A percentile compares a stretch with the other conserved stretches of the same genome.
Evolutionary conservation across 2,113 vertebrate species (phyloP).

Genomic region (Monarcha castaneiventris): DNA sequence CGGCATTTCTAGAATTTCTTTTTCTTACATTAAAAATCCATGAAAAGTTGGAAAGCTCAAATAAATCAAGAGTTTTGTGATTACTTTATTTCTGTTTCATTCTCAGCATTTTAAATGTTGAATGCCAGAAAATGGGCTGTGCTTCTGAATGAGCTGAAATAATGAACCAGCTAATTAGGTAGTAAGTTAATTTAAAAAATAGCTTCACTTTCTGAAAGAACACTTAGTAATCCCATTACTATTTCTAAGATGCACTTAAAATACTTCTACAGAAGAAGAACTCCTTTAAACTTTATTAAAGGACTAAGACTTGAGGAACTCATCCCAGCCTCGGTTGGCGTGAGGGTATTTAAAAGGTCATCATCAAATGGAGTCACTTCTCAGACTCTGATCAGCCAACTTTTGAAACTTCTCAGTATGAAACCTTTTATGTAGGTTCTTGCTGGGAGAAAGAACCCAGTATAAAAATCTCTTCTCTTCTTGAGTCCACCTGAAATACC

Average conservation of each 20-base stretch:
- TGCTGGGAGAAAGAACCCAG: background rate
- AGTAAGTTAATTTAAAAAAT: background rate
- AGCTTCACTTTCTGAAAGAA: background rate
- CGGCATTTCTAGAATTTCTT: background rate
- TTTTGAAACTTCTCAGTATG: background rate
- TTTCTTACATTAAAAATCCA: background rate
- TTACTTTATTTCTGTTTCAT: background rate
- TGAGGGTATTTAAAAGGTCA: background rate
- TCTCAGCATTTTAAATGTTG: background rate
- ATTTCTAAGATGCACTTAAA: background rate
- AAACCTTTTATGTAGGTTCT: background rate
- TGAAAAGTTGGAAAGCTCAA: background rate
- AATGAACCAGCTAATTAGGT: background rate
- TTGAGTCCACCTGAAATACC: background rate
- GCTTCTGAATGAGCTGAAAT: background rate
- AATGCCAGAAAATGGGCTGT: background rate
- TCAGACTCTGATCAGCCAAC: background rate
- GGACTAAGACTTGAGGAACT: background rate
- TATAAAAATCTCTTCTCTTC: background rate
- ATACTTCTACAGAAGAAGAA: background rate
- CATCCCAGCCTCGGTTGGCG: rapidly evolving
- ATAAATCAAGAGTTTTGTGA: background rate
- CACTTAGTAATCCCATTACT: background rate
- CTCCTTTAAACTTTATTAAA: background rate
- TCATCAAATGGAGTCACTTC: background rate